A percentile compares a stretch with the other conserved stretches of the same genome.
Evolutionary conservation across 2,888 invertebrate genomes (phyloP).

Genomic region (Watsonalla binaria): DNA sequence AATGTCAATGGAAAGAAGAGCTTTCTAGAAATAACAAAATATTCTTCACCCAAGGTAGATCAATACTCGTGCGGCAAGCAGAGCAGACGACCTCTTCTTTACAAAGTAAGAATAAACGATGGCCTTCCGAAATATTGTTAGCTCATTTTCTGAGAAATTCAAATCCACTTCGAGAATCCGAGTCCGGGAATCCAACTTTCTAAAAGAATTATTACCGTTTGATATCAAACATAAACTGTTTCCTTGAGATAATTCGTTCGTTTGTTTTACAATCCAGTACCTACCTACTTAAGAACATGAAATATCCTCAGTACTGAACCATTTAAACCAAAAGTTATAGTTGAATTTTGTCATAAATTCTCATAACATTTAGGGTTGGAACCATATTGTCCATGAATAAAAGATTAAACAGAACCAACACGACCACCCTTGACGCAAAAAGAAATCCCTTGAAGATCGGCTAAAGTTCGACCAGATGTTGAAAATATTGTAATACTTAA

Average conservation of each 20-base stretch:
- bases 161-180: conserved; percentile 19
- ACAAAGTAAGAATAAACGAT: conserved; percentile 43
- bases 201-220: conserved; percentile 15
- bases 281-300: conserved; percentile 13
- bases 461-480: not conserved
- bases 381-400: conserved; percentile 46
- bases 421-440: conserved; percentile 22
- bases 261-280: not conserved
- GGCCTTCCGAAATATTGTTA: conserved; percentile 36
- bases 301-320: no score
- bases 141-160: conserved; percentile 27
- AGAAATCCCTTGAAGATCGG: conserved; percentile 1
- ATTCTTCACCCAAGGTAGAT: conserved; percentile 53
- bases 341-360: conserved; percentile 34
- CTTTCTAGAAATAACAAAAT: conserved; percentile 43
- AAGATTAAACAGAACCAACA: conserved; percentile 38
- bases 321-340: no score
- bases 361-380: conserved; percentile 40
- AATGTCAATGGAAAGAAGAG: not conserved
- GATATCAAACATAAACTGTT: conserved; percentile 18
- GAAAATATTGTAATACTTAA: not conserved
- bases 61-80: conserved; percentile 51
- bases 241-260: conserved; percentile 4
- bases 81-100: conserved; percentile 40
- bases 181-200: conserved; percentile 10